Percentiles rank a stretch among this genome's conserved stretches.
Conservation (phyloP, 1,140 invertebrate species). For the Metaphire vulgaris region DNA sequence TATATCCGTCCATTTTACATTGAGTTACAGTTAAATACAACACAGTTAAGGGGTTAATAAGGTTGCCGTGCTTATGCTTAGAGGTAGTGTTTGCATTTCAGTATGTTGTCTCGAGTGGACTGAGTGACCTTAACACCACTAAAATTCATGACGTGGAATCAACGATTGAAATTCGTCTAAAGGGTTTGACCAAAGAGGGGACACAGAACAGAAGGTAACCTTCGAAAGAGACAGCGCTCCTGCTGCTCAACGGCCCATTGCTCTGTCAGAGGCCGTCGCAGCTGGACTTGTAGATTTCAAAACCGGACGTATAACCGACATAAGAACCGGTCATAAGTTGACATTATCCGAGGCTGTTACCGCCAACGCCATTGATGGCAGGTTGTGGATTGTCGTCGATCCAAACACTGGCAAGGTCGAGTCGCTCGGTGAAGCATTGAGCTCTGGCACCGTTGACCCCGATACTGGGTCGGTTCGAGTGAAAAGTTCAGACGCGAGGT, state of each 20-base stretch:
- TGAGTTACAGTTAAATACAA: too few species aligned
- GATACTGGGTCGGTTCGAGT: constrained; percentile 60
- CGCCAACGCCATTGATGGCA: constrained; percentile 63
- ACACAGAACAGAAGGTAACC: not conserved
- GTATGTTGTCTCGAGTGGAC: not conserved
- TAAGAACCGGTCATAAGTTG: constrained; percentile 55
- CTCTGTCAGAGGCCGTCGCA: constrained; percentile 64
- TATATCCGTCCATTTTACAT: too few species aligned
- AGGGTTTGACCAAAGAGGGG: not conserved
- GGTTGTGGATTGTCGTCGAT: constrained; percentile 66
- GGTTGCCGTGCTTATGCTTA: too few species aligned
- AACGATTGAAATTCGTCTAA: too few species aligned
- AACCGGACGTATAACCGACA: constrained; percentile 65
- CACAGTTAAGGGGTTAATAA: too few species aligned
- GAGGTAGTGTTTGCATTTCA: not conserved
- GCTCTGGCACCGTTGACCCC: constrained; percentile 50
- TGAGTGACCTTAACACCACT: not conserved
- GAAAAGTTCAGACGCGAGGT: not conserved
- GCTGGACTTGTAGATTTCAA: constrained; percentile 70
- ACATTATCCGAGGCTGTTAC: constrained; percentile 67
- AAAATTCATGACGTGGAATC: not conserved
- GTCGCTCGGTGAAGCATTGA: constrained; percentile 74
- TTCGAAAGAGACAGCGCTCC: not conserved
- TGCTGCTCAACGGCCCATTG: not conserved
- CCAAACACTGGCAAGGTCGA: constrained; percentile 64